A percentile compares a stretch with the other conserved stretches of the same genome.
Evolutionary conservation across 2,888 invertebrate species (phyloP).

Genomic region (Iselma pallidipennis): DNA sequence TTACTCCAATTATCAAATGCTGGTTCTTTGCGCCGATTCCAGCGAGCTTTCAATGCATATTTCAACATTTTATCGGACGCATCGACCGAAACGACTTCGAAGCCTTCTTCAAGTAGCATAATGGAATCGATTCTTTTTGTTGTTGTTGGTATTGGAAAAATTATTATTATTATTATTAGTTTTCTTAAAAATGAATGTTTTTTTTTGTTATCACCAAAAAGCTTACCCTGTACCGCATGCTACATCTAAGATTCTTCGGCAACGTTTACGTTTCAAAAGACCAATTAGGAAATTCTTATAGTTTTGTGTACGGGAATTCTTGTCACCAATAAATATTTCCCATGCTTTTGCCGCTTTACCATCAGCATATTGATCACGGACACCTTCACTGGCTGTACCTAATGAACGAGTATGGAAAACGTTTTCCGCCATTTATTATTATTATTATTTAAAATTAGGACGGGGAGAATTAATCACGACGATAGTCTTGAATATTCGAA

Average conservation of each 20-base stretch:
- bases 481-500: too few species aligned
- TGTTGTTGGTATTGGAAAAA: too few species aligned
- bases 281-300: conserved; percentile 80
- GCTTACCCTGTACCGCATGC: conserved; percentile 89
- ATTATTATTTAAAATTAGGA: too few species aligned
- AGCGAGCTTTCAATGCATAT: conserved; percentile 82
- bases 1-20: conserved; percentile 86
- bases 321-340: conserved; percentile 89
- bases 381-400: conserved; percentile 81
- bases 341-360: conserved; percentile 89
- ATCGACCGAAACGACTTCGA: conserved; percentile 83
- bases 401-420: conserved; percentile 79
- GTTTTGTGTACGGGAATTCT: conserved; percentile 79
- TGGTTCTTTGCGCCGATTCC: conserved; percentile 77
- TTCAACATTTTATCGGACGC: conserved; percentile 94
- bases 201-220: too few species aligned
- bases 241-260: conserved; percentile 76
- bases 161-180: conserved; percentile 25
- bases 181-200: too few species aligned
- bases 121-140: conserved; percentile 83
- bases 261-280: conserved; percentile 69
- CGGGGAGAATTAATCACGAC: too few species aligned
- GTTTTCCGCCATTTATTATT: conserved; percentile 48
- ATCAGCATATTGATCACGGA: conserved; percentile 87
- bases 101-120: conserved; percentile 86